A percentile compares a stretch with the other conserved stretches of the same genome.
Evolutionary conservation across 1,140 invertebrate species (phyloP).

Genomic region (Holcopasites calliopsidis): DNA sequence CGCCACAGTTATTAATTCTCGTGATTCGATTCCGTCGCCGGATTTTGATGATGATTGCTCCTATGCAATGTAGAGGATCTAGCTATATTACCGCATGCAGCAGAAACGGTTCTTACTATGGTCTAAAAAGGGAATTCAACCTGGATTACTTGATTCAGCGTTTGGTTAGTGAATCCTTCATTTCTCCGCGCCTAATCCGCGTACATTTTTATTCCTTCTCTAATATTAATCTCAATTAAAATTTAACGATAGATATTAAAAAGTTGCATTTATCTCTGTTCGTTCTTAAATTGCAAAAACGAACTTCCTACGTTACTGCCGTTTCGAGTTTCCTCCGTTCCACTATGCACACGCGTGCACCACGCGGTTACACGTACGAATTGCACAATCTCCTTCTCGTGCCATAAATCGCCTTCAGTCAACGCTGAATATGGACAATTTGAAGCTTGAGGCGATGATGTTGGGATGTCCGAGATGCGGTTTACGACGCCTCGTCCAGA

Average conservation of each 20-base stretch:
- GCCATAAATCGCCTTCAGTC: not conserved
- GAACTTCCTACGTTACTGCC: not conserved
- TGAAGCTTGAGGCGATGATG: not conserved
- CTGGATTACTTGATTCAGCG: not conserved
- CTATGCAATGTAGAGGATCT: too few species aligned
- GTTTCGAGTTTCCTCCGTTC: not conserved
- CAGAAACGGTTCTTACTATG: not conserved
- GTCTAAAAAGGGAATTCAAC: not conserved
- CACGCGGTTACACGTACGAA: not conserved
- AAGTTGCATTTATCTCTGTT: too few species aligned
- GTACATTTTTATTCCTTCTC: not conserved
- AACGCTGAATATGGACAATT: not conserved
- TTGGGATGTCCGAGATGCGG: not conserved
- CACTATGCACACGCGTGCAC: not conserved
- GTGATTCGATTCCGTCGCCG: not conserved
- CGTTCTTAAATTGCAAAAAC: constrained; percentile 2
- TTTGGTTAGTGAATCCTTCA: too few species aligned
- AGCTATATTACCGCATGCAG: not conserved
- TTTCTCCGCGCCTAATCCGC: too few species aligned
- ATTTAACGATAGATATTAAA: too few species aligned
- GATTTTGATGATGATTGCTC: not conserved
- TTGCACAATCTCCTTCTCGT: not conserved
- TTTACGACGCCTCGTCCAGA: constrained; percentile 33
- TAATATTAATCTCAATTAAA: not conserved
- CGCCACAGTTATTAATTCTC: not conserved